A percentile compares a stretch with the other conserved stretches of the same genome.
Evolutionary conservation across 2,113 vertebrate species (phyloP).

Genomic region (Calypte anna): DNA sequence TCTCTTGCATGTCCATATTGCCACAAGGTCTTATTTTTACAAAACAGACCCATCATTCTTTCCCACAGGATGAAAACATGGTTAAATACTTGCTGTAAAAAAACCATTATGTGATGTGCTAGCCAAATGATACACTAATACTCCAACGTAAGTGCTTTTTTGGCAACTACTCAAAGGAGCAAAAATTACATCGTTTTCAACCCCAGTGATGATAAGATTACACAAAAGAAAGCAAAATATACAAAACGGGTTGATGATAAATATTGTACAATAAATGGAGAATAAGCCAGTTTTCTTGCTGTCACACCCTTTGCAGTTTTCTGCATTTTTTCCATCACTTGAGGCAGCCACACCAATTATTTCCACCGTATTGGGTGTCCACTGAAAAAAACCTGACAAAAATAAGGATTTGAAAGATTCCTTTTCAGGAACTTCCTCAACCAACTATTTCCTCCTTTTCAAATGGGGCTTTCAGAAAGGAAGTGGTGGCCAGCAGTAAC

Average conservation of each 20-base stretch:
- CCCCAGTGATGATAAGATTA: slow-evolving; percentile 79
- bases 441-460: slow-evolving; percentile 74
- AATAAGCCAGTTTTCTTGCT: slow-evolving; percentile 64
- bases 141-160: slow-evolving; percentile 82
- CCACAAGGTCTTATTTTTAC: slow-evolving; percentile 74
- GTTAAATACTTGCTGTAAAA: slow-evolving; percentile 77
- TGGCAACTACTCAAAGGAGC: slow-evolving; percentile 84
- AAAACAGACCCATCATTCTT: slow-evolving; percentile 78
- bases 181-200: slow-evolving; percentile 81
- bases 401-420: slow-evolving; percentile 73
- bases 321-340: slow-evolving; percentile 68
- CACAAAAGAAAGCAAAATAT: slow-evolving; percentile 80
- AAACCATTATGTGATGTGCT: slow-evolving; percentile 80
- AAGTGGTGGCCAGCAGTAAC: slow-evolving; percentile 63
- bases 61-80: slow-evolving; percentile 78
- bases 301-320: slow-evolving; percentile 68
- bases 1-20: slow-evolving; percentile 74
- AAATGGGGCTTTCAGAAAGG: slow-evolving; percentile 69
- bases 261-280: slow-evolving; percentile 76
- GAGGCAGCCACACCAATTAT: slow-evolving; percentile 59
- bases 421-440: slow-evolving; percentile 71
- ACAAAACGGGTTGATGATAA: slow-evolving; percentile 76
- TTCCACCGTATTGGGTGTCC: slow-evolving; percentile 64
- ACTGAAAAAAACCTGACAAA: slow-evolving; percentile 38
- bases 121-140: slow-evolving; percentile 82